A percentile compares a stretch with the other conserved stretches of the same genome.
Evolutionary conservation across 1,140 invertebrate species (phyloP).

Genomic region (Hyposmocoma kahamanoa): DNA sequence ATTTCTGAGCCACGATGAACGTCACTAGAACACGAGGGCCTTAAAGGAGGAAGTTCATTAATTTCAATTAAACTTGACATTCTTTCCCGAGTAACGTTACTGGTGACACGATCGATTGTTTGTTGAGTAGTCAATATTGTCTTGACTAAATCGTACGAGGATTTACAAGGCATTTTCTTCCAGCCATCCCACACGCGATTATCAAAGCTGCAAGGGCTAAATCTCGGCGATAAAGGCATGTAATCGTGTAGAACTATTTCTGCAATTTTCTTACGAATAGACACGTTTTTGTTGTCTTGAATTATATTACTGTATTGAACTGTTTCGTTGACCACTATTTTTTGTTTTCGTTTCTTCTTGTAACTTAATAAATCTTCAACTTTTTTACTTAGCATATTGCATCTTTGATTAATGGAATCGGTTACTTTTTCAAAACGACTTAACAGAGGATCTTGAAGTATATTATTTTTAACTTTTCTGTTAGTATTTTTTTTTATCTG

Average conservation of each 20-base stretch:
- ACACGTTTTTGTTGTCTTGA: conserved; percentile 9
- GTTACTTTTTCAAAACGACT: not conserved
- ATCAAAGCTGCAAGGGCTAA: not conserved
- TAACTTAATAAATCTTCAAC: conserved; percentile 2
- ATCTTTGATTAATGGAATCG: conserved; percentile 2
- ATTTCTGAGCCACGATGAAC: too few species aligned
- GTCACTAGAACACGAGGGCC: too few species aligned
- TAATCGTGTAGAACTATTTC: conserved; percentile 16
- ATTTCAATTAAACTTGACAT: too few species aligned
- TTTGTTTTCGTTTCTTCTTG: conserved; percentile 7
- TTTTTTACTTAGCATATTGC: conserved; percentile 9
- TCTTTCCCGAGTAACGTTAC: too few species aligned
- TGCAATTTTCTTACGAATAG: conserved; percentile 8
- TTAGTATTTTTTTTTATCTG: too few species aligned
- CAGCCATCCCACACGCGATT: not conserved
- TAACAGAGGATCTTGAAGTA: too few species aligned
- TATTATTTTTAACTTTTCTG: too few species aligned
- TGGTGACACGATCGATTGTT: conserved; percentile 4
- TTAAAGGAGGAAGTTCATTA: too few species aligned
- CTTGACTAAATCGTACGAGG: conserved; percentile 35
- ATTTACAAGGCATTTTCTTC: conserved; percentile 16
- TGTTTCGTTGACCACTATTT: conserved; percentile 10
- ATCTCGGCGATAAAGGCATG: conserved; percentile 5
- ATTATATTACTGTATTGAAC: conserved; percentile 10
- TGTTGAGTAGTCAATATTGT: conserved; percentile 21